Evolutionary conservation across 2,888 invertebrate species (phyloP).

Genomic region (Chalcosyrphus nemorum): DNA sequence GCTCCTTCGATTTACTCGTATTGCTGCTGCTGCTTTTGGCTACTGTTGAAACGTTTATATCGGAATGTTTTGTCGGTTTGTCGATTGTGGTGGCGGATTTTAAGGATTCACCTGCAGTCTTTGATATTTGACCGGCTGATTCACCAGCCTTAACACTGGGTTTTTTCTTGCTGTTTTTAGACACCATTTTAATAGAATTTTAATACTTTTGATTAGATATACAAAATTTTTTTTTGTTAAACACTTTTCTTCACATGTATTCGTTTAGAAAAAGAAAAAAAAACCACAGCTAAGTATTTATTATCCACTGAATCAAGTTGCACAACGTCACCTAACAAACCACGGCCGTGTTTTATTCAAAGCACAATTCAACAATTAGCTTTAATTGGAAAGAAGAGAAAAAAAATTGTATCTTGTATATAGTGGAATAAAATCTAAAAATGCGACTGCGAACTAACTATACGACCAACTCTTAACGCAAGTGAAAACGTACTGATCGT

Average conservation of each 20-base stretch:
- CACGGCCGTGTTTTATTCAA: conserved; percentile 20
- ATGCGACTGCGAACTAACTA: conserved; percentile 26
- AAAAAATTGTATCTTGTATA: conserved; percentile 6
- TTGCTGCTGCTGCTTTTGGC: conserved; percentile 40
- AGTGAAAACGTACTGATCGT: conserved; percentile 81
- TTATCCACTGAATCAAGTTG: conserved; percentile 24
- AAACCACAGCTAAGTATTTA: not conserved
- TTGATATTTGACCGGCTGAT: conserved; percentile 11
- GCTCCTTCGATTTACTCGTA: conserved; percentile 30
- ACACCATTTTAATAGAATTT: conserved; percentile 76
- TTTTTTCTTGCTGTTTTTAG: conserved; percentile 78
- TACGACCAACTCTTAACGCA: conserved; percentile 80
- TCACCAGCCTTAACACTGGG: conserved; percentile 75
- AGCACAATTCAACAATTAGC: conserved; percentile 49
- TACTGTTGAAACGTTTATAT: conserved; percentile 11
- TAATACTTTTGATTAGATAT: conserved; percentile 14
- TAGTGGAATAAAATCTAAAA: not conserved
- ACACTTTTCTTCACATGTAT: conserved; percentile 4
- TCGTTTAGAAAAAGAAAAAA: too few species aligned
- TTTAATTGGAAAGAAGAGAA: conserved; percentile 48
- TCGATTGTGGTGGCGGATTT: conserved; percentile 37
- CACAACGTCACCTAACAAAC: conserved; percentile 50
- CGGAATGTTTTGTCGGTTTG: conserved; percentile 44
- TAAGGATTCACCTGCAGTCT: not conserved
- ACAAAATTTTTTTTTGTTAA: not conserved